Evolutionary conservation across 2,113 vertebrate species (phyloP), one percentile per base, ranked within the genome.

Genomic region (Acrocephalus kingi): DNA sequence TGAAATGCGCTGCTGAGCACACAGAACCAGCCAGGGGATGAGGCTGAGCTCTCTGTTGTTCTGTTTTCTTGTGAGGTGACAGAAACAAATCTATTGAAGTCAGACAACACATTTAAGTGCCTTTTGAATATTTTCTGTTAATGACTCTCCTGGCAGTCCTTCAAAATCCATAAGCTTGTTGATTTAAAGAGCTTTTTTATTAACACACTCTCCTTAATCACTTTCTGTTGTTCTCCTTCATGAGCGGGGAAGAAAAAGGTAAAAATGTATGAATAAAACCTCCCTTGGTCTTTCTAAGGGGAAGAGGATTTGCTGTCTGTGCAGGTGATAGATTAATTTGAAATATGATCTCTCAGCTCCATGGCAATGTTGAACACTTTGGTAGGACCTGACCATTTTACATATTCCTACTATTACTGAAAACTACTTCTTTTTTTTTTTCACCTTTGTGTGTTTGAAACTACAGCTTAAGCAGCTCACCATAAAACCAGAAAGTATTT

Each of bases 161-260:
- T 95, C 94, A 95, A 97, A 94, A 96, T 93, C 91, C 80, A 92
- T 94, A 89, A 93, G 69, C 91, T 93, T 95, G 81, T 94, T 95
- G 89, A n/a, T 91, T 94, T 96, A 95, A 96, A 96, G 89, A 89
- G 79, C 43, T 79, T 77, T 90, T 91, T 85, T 91, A 77, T 96
- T 93, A 92, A 87, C 89, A 95, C 46, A 28, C 56, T 95, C 81
- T 90, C 35, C 59, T 97, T 87, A 94, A 95, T 95, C 72, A 74
- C 78, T 94, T 87, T 95, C 46, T 93, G 80, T 93, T 96, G 62
- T 89, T 96, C 84, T 64, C 46, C 25, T 68, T 67, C 30, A 8
- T 49, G 43, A 52, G 22, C 21, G 8, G 8, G 21, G 7, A 8
- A 9, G 7, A 8, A 21, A 39, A 41, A 25, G 11, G 6, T 10